phyloP scores from a whole-genome alignment of 2,888 invertebrate species.

The Metacarcinus magister region DNA sequence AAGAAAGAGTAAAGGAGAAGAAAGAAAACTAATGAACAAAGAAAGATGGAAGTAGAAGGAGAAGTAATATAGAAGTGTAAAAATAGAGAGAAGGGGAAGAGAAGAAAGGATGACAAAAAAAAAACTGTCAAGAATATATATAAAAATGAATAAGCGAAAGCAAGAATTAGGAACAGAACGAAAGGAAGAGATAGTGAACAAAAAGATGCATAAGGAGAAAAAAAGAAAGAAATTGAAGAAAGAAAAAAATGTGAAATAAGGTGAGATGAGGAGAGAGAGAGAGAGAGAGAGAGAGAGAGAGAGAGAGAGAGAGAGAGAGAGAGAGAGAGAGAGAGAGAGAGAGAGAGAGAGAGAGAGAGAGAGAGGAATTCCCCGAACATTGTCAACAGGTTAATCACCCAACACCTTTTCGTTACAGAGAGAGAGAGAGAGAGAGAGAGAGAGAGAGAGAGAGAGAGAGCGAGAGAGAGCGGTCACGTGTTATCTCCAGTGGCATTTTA shows the following conservation, averaged over 20 bases:
- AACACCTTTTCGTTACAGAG: not conserved
- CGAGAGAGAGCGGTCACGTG: not conserved
- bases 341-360: too few species aligned
- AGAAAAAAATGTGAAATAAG: not conserved
- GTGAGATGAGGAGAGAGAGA: not conserved
- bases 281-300: not conserved
- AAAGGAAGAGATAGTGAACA: not conserved
- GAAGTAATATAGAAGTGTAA: not conserved
- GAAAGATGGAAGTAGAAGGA: not conserved
- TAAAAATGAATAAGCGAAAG: too few species aligned
- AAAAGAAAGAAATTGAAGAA: not conserved
- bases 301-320: too few species aligned
- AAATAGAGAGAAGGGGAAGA: too few species aligned
- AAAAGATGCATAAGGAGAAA: not conserved
- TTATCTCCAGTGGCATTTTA: too few species aligned
- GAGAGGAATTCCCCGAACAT: too few species aligned
- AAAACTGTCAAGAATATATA: too few species aligned
- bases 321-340: too few species aligned
- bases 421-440: conserved; percentile 26
- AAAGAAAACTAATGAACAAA: not conserved
- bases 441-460: conserved; percentile 15
- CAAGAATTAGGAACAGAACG: not conserved
- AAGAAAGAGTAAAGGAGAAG: not conserved
- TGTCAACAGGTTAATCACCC: too few species aligned
- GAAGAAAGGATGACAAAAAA: too few species aligned